These are phyloP conservation scores for Lethenteron reissneri DNA, from an alignment of 2,113 vertebrate species.

Conservation along the genomic window DNA sequence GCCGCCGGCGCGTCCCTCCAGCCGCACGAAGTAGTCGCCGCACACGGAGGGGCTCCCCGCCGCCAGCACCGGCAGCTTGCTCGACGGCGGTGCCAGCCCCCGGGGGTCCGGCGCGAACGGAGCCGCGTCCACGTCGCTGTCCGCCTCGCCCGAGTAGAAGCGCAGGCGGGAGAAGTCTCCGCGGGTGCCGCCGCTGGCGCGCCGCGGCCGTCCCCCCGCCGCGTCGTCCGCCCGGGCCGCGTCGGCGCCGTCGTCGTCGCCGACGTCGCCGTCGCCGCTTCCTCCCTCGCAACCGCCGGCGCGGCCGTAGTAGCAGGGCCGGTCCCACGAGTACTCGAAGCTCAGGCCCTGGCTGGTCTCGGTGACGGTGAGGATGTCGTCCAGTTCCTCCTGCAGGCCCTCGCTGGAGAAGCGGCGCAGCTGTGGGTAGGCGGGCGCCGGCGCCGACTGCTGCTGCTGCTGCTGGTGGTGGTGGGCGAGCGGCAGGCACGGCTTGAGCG, in stretches of 20 bases:
- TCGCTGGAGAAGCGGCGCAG: constrained; percentile 50
- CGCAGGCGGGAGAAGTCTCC: constrained; percentile 29
- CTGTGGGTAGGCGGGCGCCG: constrained; percentile 64
- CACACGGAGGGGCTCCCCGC: constrained; percentile 59
- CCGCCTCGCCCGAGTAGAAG: constrained; percentile 15
- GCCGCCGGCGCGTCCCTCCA: constrained; percentile 53
- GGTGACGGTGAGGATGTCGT: constrained; percentile 76
- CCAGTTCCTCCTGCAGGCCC: constrained; percentile 59
- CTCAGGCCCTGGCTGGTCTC: constrained; percentile 82
- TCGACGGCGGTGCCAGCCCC: neutral
- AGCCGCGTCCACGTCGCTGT: neutral
- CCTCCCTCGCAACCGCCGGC: neutral
- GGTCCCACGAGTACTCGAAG: constrained; percentile 94
- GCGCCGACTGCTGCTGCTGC: constrained; percentile 17
- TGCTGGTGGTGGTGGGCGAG: constrained; percentile 15
- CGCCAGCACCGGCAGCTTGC: constrained; percentile 46
- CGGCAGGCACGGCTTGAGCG: constrained; percentile 36
- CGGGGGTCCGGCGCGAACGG: too few species aligned
- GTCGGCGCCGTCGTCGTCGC: constrained; percentile 15
- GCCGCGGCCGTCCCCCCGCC: constrained; percentile 21
- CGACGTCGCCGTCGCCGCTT: constrained; percentile 32
- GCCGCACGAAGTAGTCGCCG: constrained; percentile 76
- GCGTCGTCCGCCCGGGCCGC: neutral
- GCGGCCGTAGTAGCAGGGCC: constrained; percentile 35
- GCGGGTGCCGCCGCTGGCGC: constrained; percentile 35